Percentiles rank a stretch among this genome's conserved stretches.
phyloP scores from a whole-genome alignment of 2,888 invertebrate genomes.

The Limenitis camilla region DNA sequence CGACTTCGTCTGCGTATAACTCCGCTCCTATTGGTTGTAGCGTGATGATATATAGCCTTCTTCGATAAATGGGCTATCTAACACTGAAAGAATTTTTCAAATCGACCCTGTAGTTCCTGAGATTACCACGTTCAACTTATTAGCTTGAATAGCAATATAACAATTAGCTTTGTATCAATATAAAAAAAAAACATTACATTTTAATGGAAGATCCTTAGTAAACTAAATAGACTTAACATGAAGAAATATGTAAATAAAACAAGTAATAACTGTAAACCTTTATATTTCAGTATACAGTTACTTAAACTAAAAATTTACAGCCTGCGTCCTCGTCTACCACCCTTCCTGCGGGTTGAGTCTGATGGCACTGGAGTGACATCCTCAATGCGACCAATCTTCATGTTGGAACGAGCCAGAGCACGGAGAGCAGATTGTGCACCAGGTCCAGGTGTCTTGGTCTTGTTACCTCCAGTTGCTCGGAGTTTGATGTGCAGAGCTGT shows the following conservation, averaged over 20 bases:
- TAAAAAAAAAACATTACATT: too few species aligned
- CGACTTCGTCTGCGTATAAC: too few species aligned
- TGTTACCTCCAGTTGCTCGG: slow-evolving; percentile 98
- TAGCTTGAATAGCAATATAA: too few species aligned
- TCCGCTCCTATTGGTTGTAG: too few species aligned
- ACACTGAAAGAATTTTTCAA: too few species aligned
- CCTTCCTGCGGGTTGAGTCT: slow-evolving; percentile 99
- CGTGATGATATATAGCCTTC: too few species aligned
- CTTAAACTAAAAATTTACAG: slow-evolving; percentile 83
- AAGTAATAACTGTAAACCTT: slow-evolving; percentile 45
- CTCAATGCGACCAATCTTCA: slow-evolving; percentile 99
- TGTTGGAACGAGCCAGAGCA: slow-evolving; percentile 97
- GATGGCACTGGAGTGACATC: slow-evolving; percentile 99
- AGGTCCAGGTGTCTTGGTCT: slow-evolving; percentile 98
- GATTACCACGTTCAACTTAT: too few species aligned
- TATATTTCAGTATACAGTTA: slow-evolving; percentile 64
- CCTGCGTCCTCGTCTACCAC: slow-evolving; percentile 99
- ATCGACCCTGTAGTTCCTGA: too few species aligned
- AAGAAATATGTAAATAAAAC: slow-evolving; percentile 32
- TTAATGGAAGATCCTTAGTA: too few species aligned
- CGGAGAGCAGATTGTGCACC: slow-evolving; percentile 98
- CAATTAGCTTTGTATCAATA: too few species aligned
- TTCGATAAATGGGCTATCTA: too few species aligned
- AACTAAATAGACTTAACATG: background rate
- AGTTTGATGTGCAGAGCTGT: slow-evolving; percentile 98